Conservation (phyloP, 2,888 invertebrate genomes). For the Vesta saturnalis region DNA sequence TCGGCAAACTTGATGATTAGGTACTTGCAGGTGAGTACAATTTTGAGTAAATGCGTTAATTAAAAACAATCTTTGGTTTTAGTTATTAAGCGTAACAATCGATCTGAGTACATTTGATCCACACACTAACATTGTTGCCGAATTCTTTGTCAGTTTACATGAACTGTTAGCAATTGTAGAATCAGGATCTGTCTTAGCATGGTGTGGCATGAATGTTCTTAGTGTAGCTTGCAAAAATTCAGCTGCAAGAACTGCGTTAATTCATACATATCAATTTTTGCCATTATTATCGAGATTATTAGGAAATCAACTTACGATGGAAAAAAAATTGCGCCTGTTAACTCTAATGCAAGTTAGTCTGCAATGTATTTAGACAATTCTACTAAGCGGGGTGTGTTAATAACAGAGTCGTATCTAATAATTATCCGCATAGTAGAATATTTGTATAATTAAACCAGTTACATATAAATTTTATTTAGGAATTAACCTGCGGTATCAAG, state of each 20-base stretch:
- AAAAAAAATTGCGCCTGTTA: conserved; percentile 72
- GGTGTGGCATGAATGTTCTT: conserved; percentile 75
- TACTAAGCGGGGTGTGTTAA: no score
- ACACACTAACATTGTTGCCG: conserved; percentile 69
- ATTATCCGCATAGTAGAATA: no score
- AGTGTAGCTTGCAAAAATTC: conserved; percentile 71
- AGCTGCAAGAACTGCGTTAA: conserved; percentile 70
- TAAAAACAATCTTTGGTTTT: conserved; percentile 47
- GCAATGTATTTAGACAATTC: no score
- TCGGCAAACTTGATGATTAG: conserved; percentile 66
- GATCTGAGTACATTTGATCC: conserved; percentile 76
- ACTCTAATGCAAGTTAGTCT: conserved; percentile 72
- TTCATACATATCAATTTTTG: conserved; percentile 76
- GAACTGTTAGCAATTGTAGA: conserved; percentile 70
- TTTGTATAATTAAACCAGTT: no score
- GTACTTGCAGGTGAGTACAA: conserved; percentile 56
- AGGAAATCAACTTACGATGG: conserved; percentile 69
- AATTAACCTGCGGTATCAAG: conserved; percentile 81
- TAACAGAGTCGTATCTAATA: no score
- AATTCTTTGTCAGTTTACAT: conserved; percentile 75
- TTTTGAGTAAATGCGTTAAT: not conserved
- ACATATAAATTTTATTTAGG: conserved; percentile 65
- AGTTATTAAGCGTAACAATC: conserved; percentile 72
- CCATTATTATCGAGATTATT: conserved; percentile 71
- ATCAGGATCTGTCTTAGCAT: conserved; percentile 68